Conservation (phyloP, 2,113 vertebrate genomes). For the Bungarus multicinctus region DNA sequence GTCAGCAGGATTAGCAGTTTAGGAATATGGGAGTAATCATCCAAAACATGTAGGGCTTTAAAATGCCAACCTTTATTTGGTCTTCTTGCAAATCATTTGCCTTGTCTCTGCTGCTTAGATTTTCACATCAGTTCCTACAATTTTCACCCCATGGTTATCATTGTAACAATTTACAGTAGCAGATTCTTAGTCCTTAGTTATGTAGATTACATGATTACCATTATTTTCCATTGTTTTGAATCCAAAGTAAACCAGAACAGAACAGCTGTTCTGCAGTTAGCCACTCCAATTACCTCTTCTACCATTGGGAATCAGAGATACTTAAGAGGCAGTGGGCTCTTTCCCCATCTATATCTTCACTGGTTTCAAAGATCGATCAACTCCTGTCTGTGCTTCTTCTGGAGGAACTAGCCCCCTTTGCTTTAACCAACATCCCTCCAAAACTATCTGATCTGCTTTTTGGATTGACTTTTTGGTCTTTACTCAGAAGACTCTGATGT, state of each 20-base stretch:
- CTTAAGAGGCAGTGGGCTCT: background rate
- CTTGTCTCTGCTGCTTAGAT: background rate
- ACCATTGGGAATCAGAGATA: background rate
- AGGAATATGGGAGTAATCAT: background rate
- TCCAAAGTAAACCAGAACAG: background rate
- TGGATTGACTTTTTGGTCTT: background rate
- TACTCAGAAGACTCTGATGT: background rate
- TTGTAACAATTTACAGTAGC: background rate
- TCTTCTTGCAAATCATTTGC: background rate
- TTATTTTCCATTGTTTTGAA: background rate
- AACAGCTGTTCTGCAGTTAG: background rate
- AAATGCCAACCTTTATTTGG: background rate
- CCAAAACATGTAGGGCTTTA: background rate
- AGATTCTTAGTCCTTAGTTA: background rate
- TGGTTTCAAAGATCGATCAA: background rate
- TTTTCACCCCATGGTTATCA: background rate
- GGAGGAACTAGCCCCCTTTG: background rate
- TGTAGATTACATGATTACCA: background rate
- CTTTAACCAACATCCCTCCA: background rate
- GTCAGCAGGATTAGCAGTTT: background rate
- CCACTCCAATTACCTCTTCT: background rate
- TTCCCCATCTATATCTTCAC: background rate
- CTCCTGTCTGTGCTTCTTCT: background rate
- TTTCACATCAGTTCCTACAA: background rate
- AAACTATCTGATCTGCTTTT: background rate